Evolutionary conservation across 1,140 invertebrate species (phyloP).

Genomic region (Orius laevigatus): DNA sequence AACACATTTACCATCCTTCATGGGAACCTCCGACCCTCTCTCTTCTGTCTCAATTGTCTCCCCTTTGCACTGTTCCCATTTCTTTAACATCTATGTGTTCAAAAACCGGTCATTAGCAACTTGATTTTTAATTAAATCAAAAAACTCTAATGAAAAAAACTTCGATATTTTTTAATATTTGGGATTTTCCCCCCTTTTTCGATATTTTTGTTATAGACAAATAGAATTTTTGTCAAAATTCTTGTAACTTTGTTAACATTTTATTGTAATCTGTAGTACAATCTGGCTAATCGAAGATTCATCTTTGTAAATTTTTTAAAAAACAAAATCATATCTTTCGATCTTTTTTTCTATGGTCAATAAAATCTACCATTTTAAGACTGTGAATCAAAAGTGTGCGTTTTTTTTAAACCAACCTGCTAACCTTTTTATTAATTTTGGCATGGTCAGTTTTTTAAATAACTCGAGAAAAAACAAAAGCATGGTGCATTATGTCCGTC

Average conservation of each 20-base stretch:
- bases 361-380: conserved; percentile 20
- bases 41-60: background rate
- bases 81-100: background rate
- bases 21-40: conserved; percentile 3
- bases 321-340: conserved; percentile 8
- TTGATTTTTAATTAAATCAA: too few relatives aligned
- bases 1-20: background rate
- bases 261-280: too few relatives aligned
- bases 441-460: conserved; percentile 13
- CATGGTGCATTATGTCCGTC: background rate
- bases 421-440: conserved; percentile 12
- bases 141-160: background rate
- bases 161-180: too few relatives aligned
- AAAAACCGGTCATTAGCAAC: background rate
- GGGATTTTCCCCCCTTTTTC: too few relatives aligned
- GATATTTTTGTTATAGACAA: too few relatives aligned
- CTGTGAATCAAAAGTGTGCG: conserved; percentile 13
- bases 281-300: background rate
- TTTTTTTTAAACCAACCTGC: conserved; percentile 13
- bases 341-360: conserved; percentile 21
- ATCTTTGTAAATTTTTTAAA: conserved; percentile 14
- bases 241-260: too few relatives aligned
- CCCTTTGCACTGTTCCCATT: background rate
- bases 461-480: background rate
- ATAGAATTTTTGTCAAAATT: too few relatives aligned